Conservation (phyloP, 2,113 vertebrate species). For the Elaphurus davidianus region DNA sequence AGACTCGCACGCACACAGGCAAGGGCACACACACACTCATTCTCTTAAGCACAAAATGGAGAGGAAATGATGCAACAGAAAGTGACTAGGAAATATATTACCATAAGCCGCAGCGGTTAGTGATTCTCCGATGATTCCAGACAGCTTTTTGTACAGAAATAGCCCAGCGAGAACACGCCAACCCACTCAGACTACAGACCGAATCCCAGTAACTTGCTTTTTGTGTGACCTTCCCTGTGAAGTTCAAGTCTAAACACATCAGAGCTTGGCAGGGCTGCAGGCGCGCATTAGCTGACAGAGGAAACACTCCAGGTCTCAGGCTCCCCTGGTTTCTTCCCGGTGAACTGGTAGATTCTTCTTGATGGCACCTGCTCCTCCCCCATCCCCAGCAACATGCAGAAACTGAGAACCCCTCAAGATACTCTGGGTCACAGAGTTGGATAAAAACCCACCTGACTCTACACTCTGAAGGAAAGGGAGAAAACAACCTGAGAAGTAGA, state of each 20-base stretch:
- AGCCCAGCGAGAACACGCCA: constrained; percentile 28
- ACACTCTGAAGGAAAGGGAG: not conserved
- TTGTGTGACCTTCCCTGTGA: not conserved
- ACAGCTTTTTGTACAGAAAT: constrained; percentile 60
- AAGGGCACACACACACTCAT: not conserved
- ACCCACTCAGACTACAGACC: constrained; percentile 45
- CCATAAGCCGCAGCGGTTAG: constrained; percentile 5
- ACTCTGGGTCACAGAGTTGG: not conserved
- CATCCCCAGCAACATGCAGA: not conserved
- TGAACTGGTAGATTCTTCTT: not conserved
- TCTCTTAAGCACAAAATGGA: constrained; percentile 31
- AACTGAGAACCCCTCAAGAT: not conserved
- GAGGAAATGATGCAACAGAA: constrained; percentile 50
- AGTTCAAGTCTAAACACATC: constrained; percentile 57
- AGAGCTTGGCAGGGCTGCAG: not conserved
- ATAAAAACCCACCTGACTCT: not conserved
- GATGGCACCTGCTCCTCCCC: not conserved
- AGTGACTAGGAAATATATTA: not conserved
- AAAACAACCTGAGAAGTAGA: not conserved
- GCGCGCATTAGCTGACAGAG: not conserved
- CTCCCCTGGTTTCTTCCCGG: not conserved
- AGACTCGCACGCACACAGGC: not conserved
- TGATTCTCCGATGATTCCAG: constrained; percentile 64
- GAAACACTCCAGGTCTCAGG: not conserved
- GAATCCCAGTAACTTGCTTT: constrained; percentile 7